A percentile compares a stretch with the other conserved stretches of the same genome.
These are phyloP conservation scores for Tachypleus tridentatus DNA, from an alignment of 1,140 invertebrate genomes.

Conservation along the genomic window DNA sequence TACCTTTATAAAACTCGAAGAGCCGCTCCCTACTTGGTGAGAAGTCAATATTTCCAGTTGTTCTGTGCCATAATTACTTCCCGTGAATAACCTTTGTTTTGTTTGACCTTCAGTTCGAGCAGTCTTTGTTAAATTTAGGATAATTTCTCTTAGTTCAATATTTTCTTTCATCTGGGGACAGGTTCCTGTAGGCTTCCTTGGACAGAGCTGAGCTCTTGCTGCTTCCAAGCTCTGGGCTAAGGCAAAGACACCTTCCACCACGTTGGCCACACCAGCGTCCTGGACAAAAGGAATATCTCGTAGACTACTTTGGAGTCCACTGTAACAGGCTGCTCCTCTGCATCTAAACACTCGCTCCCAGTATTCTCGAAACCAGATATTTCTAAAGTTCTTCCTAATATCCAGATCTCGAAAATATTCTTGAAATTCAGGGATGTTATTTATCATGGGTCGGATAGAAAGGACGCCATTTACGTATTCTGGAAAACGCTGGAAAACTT, in stretches of 20 bases:
- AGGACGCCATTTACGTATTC: slow-evolving; percentile 23
- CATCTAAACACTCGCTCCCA: slow-evolving; percentile 28
- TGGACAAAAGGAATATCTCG: slow-evolving; percentile 19
- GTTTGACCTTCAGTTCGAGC: slow-evolving; percentile 24
- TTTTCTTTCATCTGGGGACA: slow-evolving; percentile 23
- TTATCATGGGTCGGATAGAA: slow-evolving; percentile 21
- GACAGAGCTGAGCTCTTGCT: slow-evolving; percentile 29
- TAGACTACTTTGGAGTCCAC: slow-evolving; percentile 2
- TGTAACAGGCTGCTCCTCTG: slow-evolving; percentile 24
- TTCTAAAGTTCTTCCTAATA: slow-evolving; percentile 25
- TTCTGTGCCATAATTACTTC: slow-evolving; percentile 18
- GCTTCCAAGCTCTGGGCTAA: slow-evolving; percentile 28
- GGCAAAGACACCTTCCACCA: slow-evolving; percentile 33
- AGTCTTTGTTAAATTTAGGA: slow-evolving; percentile 27
- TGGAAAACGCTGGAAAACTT: slow-evolving; percentile 22
- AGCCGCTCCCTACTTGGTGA: slow-evolving; percentile 17
- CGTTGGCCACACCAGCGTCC: slow-evolving; percentile 31
- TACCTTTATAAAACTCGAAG: slow-evolving; percentile 18
- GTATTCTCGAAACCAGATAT: slow-evolving; percentile 30
- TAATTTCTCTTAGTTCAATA: slow-evolving; percentile 18
- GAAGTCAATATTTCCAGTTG: slow-evolving; percentile 28
- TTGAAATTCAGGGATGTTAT: slow-evolving; percentile 23
- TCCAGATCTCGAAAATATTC: slow-evolving; percentile 26
- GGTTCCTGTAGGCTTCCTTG: slow-evolving; percentile 26
- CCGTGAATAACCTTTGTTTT: slow-evolving; percentile 22